Percentiles rank a stretch among this genome's conserved stretches.
These are phyloP conservation scores for Marcusenius ussheri DNA, from an alignment of 2,113 vertebrate species.

Conservation along the genomic window DNA sequence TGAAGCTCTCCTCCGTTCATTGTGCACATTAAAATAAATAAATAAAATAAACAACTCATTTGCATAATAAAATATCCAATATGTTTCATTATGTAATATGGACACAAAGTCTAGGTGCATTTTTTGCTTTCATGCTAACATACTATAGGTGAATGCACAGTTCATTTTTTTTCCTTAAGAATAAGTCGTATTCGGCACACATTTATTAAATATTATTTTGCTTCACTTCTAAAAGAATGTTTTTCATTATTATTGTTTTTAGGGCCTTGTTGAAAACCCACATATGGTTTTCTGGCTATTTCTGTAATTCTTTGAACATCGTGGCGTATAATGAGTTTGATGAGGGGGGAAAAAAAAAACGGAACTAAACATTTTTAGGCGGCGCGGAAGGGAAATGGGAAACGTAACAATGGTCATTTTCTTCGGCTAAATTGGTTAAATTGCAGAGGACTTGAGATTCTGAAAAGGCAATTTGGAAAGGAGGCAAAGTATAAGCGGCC, in stretches of 20 bases:
- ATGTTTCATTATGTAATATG: background rate
- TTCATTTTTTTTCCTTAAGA: background rate
- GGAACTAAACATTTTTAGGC: slow-evolving; percentile 35
- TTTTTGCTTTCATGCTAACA: background rate
- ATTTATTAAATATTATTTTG: slow-evolving; percentile 9
- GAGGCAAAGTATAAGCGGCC: slow-evolving; percentile 24
- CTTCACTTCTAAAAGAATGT: background rate
- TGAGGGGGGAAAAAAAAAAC: slow-evolving; percentile 23
- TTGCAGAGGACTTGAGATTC: slow-evolving; percentile 40
- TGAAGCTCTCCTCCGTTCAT: background rate
- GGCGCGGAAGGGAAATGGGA: slow-evolving; percentile 40
- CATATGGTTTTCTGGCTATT: slow-evolving; percentile 32
- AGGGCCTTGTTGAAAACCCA: background rate
- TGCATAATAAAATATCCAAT: background rate
- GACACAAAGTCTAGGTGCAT: background rate
- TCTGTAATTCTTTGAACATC: slow-evolving; percentile 29
- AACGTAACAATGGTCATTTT: slow-evolving; percentile 45
- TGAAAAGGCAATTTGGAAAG: slow-evolving; percentile 36
- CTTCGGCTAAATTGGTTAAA: slow-evolving; percentile 39
- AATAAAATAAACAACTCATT: background rate
- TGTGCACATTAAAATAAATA: background rate
- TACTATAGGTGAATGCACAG: background rate
- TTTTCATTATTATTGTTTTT: slow-evolving; percentile 4
- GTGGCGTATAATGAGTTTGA: slow-evolving; percentile 31
- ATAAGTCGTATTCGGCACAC: background rate